Conservation (phyloP, 1,140 invertebrate species). For the Drosophila bifasciata region DNA sequence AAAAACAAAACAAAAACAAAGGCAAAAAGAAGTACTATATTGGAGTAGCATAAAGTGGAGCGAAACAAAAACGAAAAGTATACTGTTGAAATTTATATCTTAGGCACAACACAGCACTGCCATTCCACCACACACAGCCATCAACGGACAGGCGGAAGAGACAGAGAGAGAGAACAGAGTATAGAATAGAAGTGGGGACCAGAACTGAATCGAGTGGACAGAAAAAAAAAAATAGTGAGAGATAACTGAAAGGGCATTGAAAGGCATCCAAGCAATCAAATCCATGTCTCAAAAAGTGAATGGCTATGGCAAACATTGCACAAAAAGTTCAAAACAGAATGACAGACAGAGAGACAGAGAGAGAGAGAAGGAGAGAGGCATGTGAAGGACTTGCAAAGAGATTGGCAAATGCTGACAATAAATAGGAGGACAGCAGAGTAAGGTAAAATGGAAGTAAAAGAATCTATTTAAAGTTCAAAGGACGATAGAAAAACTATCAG, state of each 20-base stretch:
- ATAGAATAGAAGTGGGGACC: too few species aligned
- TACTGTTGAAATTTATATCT: constrained; percentile 62
- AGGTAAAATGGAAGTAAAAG: constrained; percentile 30
- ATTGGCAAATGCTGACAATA: constrained; percentile 41
- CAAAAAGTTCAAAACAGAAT: constrained; percentile 32
- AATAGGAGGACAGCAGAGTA: constrained; percentile 11
- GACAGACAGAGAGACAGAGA: constrained; percentile 12
- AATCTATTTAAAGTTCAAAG: constrained; percentile 32
- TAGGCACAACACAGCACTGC: too few species aligned
- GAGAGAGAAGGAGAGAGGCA: neutral
- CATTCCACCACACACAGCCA: constrained; percentile 36
- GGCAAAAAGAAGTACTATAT: neutral
- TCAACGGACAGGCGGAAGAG: constrained; percentile 19
- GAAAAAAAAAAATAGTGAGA: constrained; percentile 22
- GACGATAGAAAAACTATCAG: constrained; percentile 45
- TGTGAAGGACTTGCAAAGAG: constrained; percentile 1
- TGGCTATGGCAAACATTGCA: constrained; percentile 50
- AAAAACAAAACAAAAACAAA: constrained; percentile 16
- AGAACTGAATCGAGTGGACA: constrained; percentile 2
- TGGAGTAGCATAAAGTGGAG: constrained; percentile 28
- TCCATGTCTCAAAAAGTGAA: constrained; percentile 53
- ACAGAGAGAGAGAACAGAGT: neutral
- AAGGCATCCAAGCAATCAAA: constrained; percentile 68
- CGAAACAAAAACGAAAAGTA: constrained; percentile 22
- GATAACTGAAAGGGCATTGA: constrained; percentile 36